Base-by-base conservation (phyloP, 2,888 invertebrate species). In the Tridacna gigas region DNA sequence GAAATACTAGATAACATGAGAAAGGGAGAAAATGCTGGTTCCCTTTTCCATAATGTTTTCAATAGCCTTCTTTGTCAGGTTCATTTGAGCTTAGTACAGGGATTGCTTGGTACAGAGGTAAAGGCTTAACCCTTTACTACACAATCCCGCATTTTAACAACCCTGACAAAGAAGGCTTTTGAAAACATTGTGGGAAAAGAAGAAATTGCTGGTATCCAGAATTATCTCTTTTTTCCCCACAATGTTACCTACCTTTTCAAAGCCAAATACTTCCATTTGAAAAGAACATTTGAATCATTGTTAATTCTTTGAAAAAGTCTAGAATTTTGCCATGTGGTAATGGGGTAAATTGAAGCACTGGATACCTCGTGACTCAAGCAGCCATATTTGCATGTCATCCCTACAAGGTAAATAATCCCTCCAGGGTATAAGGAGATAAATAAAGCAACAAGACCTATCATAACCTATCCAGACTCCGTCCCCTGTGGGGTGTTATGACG, bases 401-500 rank as follows among this genome's bases (percentile, higher is more conserved):
- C 11, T 56, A 56, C 56, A 56, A 56, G 56, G 3, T 56, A 56
- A 56, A 56, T 56, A 56, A 56, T 56, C 56, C 56, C 56, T 56
- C 5, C 3, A 56, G 56, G 56, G 56, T 3, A 56, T 9, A 20
- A 15, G 20, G 20, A 56, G 56, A 56, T 56, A 56, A 56, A 56
- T 56, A 56, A 20, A 56, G 56, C 9, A 56, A 56, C 18, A 5
- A 20, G 56, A 56, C 56, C 15, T 56, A 20, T 56, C 56, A 56
- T 3, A 20, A 20, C 20, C 56, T 20, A 56, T 56, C 20, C 20
- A 20, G 56, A 56, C 9, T 1, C 20, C 2, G 56, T 20, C 56
- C 56, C 56, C 56, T 56, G 56, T 56, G 56, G 56, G 56, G 56
- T 56, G 56, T 56, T 56, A 56, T n/a, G n/a, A n/a, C n/a, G n/a